Conservation (phyloP, 2,797 vertebrate species). For the Helostoma temminkii region DNA sequence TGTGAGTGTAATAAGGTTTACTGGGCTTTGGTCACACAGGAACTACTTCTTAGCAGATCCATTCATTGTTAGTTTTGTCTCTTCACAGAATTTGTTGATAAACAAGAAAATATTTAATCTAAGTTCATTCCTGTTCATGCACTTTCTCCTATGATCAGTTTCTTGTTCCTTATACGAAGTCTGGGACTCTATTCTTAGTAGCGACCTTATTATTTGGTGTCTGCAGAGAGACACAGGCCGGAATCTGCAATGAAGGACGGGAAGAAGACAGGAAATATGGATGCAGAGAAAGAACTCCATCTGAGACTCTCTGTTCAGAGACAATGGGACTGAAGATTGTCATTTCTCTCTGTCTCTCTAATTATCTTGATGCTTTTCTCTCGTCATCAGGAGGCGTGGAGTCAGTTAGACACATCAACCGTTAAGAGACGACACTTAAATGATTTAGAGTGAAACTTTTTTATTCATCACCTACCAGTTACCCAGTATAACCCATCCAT, state of each 20-base stretch:
- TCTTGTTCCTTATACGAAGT: constrained; percentile 32
- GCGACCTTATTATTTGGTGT: constrained; percentile 54
- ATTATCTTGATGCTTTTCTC: constrained; percentile 45
- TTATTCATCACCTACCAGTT: constrained; percentile 52
- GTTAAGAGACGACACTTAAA: constrained; percentile 47
- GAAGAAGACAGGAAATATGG: constrained; percentile 28
- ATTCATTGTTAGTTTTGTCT: not conserved
- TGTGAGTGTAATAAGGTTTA: too few species aligned
- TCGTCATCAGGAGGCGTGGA: constrained; percentile 40
- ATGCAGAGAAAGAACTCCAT: constrained; percentile 18
- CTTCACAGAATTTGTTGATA: not conserved
- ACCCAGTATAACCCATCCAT: constrained; percentile 28
- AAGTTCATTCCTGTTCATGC: not conserved
- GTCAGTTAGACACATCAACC: constrained; percentile 46
- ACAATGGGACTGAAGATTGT: constrained; percentile 16
- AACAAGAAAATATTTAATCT: not conserved
- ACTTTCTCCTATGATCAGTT: constrained; percentile 27
- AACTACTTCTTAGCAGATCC: not conserved
- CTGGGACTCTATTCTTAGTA: constrained; percentile 59
- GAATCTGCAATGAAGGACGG: constrained; percentile 25
- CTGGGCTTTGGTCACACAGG: too few species aligned
- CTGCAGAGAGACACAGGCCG: constrained; percentile 43
- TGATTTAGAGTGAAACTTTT: constrained; percentile 51
- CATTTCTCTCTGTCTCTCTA: constrained; percentile 34
- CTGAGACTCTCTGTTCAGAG: constrained; percentile 30